Evolutionary conservation across 2,888 invertebrate genomes (phyloP).

Genomic region (Kuschelorhynchus macadamiae): DNA sequence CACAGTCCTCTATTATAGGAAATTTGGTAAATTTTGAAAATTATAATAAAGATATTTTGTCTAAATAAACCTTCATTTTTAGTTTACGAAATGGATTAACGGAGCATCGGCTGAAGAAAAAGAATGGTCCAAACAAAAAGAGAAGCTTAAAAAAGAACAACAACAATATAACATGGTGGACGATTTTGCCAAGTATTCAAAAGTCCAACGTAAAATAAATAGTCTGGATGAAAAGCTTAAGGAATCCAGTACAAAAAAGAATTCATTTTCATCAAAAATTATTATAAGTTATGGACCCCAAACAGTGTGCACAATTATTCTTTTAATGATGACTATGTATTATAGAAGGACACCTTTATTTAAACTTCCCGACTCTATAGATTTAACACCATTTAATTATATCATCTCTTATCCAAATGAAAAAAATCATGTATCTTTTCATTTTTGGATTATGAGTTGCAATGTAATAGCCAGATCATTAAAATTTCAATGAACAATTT

Average conservation of each 20-base stretch:
- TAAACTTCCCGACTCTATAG: constrained; percentile 66
- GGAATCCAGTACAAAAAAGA: constrained; percentile 60
- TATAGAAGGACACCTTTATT: constrained; percentile 69
- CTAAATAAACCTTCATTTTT: constrained; percentile 56
- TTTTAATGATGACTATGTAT: constrained; percentile 66
- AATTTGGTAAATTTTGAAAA: constrained; percentile 67
- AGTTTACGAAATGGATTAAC: constrained; percentile 71
- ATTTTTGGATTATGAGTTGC: constrained; percentile 71
- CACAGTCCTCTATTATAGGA: constrained; percentile 68
- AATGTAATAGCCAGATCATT: constrained; percentile 66
- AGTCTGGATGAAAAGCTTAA: constrained; percentile 70
- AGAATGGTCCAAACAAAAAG: constrained; percentile 66
- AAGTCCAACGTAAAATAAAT: constrained; percentile 73
- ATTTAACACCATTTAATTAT: constrained; percentile 69
- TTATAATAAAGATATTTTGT: background rate
- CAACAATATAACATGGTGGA: constrained; percentile 72
- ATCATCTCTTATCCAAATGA: constrained; percentile 71
- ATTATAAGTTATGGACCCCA: constrained; percentile 66
- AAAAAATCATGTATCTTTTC: constrained; percentile 70
- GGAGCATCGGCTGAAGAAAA: constrained; percentile 70
- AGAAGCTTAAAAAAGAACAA: constrained; percentile 70
- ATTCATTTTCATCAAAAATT: constrained; percentile 53
- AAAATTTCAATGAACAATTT: constrained; percentile 43
- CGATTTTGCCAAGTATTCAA: constrained; percentile 74
- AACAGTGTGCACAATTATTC: constrained; percentile 62